Evolutionary conservation across 2,113 vertebrate genomes (phyloP).

Genomic region (Jacana jacana): DNA sequence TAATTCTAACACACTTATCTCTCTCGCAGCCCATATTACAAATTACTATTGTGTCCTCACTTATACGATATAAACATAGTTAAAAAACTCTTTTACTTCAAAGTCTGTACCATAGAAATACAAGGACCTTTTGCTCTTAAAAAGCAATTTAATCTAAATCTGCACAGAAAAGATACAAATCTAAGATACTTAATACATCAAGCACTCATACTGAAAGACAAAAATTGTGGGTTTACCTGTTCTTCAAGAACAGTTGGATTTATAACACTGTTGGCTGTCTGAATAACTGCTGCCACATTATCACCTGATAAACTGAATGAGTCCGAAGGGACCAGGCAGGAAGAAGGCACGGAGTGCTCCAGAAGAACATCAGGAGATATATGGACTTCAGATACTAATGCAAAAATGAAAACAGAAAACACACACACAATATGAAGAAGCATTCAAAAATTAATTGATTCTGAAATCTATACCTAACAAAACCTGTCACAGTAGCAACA

Average conservation of each 20-base stretch:
- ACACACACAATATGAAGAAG: background rate
- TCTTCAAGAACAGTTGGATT: constrained; percentile 23
- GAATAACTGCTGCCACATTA: background rate
- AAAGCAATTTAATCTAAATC: background rate
- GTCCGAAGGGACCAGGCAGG: constrained; percentile 44
- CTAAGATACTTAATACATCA: background rate
- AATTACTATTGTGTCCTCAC: background rate
- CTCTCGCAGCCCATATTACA: background rate
- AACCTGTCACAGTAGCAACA: background rate
- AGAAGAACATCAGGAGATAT: constrained; percentile 53
- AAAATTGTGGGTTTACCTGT: constrained; percentile 51
- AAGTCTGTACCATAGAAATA: background rate
- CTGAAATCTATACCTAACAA: background rate
- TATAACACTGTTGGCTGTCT: background rate
- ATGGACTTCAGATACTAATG: constrained; percentile 66
- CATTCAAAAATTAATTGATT: background rate
- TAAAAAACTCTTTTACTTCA: background rate
- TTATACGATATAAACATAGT: background rate
- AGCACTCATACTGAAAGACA: background rate
- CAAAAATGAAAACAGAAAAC: background rate
- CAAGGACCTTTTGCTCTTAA: background rate
- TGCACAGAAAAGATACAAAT: background rate
- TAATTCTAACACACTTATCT: background rate
- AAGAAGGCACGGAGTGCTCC: constrained; percentile 24
- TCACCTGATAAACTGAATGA: constrained; percentile 37